phyloP scores from a whole-genome alignment of 1,140 invertebrate genomes.

The Drosophila pseudoobscura region DNA sequence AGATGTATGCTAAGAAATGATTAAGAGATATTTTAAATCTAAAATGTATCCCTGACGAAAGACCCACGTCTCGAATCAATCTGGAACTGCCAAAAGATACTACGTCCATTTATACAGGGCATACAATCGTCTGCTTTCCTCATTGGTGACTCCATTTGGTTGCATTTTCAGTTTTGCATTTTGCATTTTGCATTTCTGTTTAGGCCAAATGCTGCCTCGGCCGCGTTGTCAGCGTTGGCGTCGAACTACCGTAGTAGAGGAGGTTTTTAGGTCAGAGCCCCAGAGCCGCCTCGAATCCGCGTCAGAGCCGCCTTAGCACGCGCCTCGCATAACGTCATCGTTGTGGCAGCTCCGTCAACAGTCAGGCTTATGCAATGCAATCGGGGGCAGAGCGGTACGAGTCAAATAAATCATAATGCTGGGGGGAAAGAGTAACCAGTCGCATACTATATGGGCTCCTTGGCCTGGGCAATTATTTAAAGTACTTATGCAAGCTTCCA shows the following conservation, averaged over 20 bases:
- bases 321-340: conserved; percentile 58
- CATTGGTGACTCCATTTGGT: neutral
- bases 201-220: conserved; percentile 44
- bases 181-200: conserved; percentile 42
- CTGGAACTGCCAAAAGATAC: too few relatives aligned
- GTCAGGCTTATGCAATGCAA: conserved; percentile 52
- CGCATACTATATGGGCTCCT: conserved; percentile 29
- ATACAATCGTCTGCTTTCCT: neutral
- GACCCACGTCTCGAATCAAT: too few relatives aligned
- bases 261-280: conserved; percentile 64
- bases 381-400: conserved; percentile 6
- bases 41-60: too few relatives aligned
- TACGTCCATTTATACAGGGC: conserved; percentile 1
- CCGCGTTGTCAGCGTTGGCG: conserved; percentile 58
- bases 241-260: conserved; percentile 60
- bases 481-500: conserved; percentile 14
- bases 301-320: conserved; percentile 54
- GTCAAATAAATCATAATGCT: conserved; percentile 56
- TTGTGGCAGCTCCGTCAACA: conserved; percentile 15
- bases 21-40: too few relatives aligned
- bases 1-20: too few relatives aligned
- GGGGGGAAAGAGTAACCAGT: neutral
- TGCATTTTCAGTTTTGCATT: conserved; percentile 29
- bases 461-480: conserved; percentile 58
- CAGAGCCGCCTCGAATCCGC: conserved; percentile 3